Percentiles rank a stretch among this genome's conserved stretches.
Evolutionary conservation across 2,888 invertebrate species (phyloP).

Genomic region (Sycophila texana): DNA sequence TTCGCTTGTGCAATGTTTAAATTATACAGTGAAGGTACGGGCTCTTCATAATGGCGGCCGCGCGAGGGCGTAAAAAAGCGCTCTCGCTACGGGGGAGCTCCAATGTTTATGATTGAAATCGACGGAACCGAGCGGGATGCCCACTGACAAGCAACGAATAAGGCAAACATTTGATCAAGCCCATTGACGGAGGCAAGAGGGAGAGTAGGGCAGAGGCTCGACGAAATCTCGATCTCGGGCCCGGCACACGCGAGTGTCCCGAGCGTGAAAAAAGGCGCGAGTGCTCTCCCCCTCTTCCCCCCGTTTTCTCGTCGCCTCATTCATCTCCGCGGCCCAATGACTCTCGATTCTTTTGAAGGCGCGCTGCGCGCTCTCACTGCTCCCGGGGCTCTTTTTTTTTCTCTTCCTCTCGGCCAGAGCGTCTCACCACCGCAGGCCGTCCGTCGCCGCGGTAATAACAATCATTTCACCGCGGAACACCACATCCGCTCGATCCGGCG

Average conservation of each 20-base stretch:
- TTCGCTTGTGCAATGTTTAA: conserved; percentile 25
- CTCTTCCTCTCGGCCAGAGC: conserved; percentile 5
- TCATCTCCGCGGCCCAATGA: conserved; percentile 51
- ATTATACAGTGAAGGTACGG: conserved; percentile 5
- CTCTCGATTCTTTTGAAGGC: conserved; percentile 49
- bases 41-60: background rate
- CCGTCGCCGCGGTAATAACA: conserved; percentile 40
- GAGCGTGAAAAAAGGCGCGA: conserved; percentile 17
- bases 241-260: conserved; percentile 17
- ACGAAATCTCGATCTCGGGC: conserved; percentile 32
- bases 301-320: conserved; percentile 6
- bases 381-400: background rate
- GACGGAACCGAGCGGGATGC: too few relatives aligned
- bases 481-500: conserved; percentile 39
- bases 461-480: conserved; percentile 45
- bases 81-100: background rate
- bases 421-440: conserved; percentile 12
- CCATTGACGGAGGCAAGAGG: background rate
- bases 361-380: background rate
- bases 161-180: conserved; percentile 27
- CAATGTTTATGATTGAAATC: too few relatives aligned
- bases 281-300: background rate
- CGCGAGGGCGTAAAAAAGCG: background rate
- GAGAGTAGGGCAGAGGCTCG: background rate
- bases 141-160: background rate